phyloP scores from a whole-genome alignment of 2,888 invertebrate genomes.

The Portevinia maculata region DNA sequence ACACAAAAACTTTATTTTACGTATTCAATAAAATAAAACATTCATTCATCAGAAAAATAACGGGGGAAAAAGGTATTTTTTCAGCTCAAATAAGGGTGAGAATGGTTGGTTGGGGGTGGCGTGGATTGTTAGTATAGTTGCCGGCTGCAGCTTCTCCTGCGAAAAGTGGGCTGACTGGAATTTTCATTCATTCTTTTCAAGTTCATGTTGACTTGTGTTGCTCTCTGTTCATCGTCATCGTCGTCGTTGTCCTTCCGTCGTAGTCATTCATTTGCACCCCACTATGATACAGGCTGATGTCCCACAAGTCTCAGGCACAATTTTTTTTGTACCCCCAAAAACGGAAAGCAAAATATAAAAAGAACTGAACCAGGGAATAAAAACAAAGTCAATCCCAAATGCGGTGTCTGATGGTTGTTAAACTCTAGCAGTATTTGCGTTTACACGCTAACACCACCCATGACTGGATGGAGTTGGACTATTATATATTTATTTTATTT shows the following conservation, averaged over 20 bases:
- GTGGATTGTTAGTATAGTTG: constrained; percentile 67
- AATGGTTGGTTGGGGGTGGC: constrained; percentile 15
- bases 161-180: constrained; percentile 66
- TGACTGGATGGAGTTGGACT: background rate
- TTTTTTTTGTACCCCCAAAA: constrained; percentile 48
- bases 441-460: constrained; percentile 47
- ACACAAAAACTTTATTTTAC: constrained; percentile 53
- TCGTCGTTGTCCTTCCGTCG: constrained; percentile 19
- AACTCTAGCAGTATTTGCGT: constrained; percentile 53
- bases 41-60: constrained; percentile 72
- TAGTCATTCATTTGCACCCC: constrained; percentile 57
- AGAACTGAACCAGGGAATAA: constrained; percentile 31
- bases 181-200: constrained; percentile 74
- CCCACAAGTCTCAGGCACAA: constrained; percentile 15
- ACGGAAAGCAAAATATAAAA: constrained; percentile 18
- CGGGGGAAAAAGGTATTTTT: constrained; percentile 48
- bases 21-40: constrained; percentile 70
- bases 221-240: constrained; percentile 36
- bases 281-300: constrained; percentile 35
- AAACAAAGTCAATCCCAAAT: constrained; percentile 69
- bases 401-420: constrained; percentile 68
- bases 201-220: constrained; percentile 69
- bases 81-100: constrained; percentile 55
- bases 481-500: constrained; percentile 16
- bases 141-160: constrained; percentile 43